Base-by-base conservation (phyloP, 2,888 invertebrate genomes). In the Hypercompe scribonia region DNA sequence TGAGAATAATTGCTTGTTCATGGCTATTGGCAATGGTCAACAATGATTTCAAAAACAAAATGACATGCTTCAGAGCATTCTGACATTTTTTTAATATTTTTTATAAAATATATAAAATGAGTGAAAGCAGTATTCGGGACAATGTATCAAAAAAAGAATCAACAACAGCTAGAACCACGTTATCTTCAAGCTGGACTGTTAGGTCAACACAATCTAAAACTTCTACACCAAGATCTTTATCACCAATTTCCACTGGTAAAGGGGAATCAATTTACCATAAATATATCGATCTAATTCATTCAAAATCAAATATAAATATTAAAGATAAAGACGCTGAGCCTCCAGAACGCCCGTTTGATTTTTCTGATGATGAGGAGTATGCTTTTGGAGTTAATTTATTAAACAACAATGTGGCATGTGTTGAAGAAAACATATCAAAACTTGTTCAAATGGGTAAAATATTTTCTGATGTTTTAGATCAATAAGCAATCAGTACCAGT, bases 381-480 rank as follows among this genome's bases (percentile, higher is more conserved):
- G 94, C 93, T 36, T 95, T 95, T 88, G 94, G 94, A 13, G 92
- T 94, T 13, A 94, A 94, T 87, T 86, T 95, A 65, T 76, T 94
- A 10, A 94, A 94, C 73, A 94, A 94, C 68, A 95, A 95, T 84
- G 92, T 95, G n/a, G 94, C 94, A 1, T 95, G 95, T 84, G 94
- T 94, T 42, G 94, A 94, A 4, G 91, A 93, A 73, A 94, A 95
- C 76, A 92, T 93, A 21, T 92, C 94, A 21, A 94, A 91, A 83
- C 89, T 94, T 21, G 91, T 95, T 77, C 94, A 94, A 89, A 92
- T 94, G 94, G 93, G 95, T 94, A 87, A 86, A 33, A n/a, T 39
- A 7, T 36, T n/a, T 54, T 58, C 0, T n/a, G 3, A 34, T 50
- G 18, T 31, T 31, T 61, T 31, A 61, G 61, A 61, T 61, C 18